Base-by-base conservation (phyloP, 2,113 vertebrate genomes). In the Hippocampus abdominalis region DNA sequence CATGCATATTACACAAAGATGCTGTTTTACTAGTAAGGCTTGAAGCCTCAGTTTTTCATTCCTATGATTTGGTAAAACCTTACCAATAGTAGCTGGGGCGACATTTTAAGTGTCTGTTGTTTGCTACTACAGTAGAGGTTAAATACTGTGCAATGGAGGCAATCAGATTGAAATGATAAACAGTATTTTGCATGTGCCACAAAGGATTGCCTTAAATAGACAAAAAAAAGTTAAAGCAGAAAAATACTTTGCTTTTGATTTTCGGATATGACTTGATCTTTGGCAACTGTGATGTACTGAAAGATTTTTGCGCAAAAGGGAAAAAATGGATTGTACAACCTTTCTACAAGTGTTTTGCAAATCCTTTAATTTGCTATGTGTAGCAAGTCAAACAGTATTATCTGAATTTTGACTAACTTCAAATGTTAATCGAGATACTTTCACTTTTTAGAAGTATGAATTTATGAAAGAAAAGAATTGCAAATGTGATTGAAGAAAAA, bases 211-310 rank as follows among this genome's bases (percentile, higher is more conserved):
- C 51, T 53, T 51, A 78, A 29, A 59, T 68, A 59, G 71, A 53
- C 8, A 27, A 16, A 65, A 8, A 36, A 36, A 32, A 32, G 32
- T 36, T 6, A 36, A 36, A 5, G 32, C 32, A 63, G 10, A 39
- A n/a, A 62, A 23, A 29, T 51, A 62, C 27, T 42, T 44, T 44
- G 2, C 29, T 48, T 70, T 75, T 73, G 51, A 64, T 40, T 79
- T 70, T 44, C 2, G 44, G 62, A 56, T 74, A 53, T 11, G 64
- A 74, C 40, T 61, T 72, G 49, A 76, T 85, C 85, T 91, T 89
- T 89, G 86, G 89, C 84, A 84, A 83, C 80, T 73, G 46, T 46
- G 49, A 63, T 56, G 65, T 62, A 67, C 49, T 77, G 81, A 89
- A 70, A 82, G 74, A 85, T 80, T 83, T 76, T 40, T 66, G 72